phyloP scores from a whole-genome alignment of 2,797 vertebrate species.

The Pelodytes ibericus region DNA sequence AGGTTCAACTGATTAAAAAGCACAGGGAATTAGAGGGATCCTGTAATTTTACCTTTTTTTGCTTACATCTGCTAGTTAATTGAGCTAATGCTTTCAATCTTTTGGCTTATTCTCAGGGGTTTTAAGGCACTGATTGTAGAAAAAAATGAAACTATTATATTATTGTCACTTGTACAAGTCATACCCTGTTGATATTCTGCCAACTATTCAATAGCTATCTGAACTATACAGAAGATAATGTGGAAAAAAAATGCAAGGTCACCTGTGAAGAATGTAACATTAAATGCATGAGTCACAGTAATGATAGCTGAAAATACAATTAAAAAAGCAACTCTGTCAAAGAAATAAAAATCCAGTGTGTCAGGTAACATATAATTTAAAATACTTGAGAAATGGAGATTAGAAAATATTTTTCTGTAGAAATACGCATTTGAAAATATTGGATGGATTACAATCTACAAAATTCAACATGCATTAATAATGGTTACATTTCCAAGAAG shows the following conservation, averaged over 20 bases:
- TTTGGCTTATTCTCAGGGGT: background rate
- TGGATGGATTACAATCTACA: too few species aligned
- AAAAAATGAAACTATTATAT: conserved; percentile 13
- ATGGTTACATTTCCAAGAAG: too few species aligned
- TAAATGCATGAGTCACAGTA: background rate
- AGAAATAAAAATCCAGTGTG: too few species aligned
- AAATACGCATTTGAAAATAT: too few species aligned
- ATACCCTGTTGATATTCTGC: conserved; percentile 8
- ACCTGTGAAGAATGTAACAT: background rate
- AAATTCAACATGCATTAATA: too few species aligned
- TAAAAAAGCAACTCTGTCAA: too few species aligned
- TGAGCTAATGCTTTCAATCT: conserved; percentile 27
- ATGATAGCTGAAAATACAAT: background rate
- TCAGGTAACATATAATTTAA: too few species aligned
- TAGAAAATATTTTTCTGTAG: too few species aligned
- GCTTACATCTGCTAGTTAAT: conserved; percentile 40
- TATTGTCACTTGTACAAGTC: conserved; percentile 10
- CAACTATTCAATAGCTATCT: background rate
- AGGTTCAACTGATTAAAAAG: conserved; percentile 29
- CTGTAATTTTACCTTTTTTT: conserved; percentile 25
- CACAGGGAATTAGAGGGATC: conserved; percentile 33
- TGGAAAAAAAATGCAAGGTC: background rate
- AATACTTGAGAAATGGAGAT: too few species aligned
- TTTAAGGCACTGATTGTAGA: background rate
- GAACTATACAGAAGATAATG: background rate